Percentiles rank a stretch among this genome's conserved stretches.
These are phyloP conservation scores for Psilopogon haemacephalus DNA, from an alignment of 2,113 vertebrate species.

Conservation along the genomic window DNA sequence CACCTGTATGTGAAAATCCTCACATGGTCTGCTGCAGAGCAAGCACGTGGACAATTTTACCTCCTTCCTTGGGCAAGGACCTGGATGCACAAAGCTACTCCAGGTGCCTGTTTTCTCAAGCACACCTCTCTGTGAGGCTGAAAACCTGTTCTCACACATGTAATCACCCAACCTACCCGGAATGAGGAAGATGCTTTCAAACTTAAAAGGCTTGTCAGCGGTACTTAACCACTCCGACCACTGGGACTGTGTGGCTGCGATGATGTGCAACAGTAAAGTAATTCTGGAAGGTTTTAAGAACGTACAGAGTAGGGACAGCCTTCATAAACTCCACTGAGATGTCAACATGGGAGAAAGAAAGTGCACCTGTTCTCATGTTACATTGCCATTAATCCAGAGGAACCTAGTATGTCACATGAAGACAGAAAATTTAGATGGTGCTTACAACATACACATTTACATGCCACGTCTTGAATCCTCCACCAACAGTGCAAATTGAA, in stretches of 20 bases:
- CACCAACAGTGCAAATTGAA: not conserved
- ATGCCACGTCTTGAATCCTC: not conserved
- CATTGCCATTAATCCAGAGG: not conserved
- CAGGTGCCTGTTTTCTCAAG: not conserved
- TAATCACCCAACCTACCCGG: not conserved
- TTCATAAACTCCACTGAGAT: not conserved
- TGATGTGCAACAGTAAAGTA: not conserved
- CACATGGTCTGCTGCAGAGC: not conserved
- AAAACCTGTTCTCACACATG: not conserved
- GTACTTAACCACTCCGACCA: not conserved
- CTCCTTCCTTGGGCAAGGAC: not conserved
- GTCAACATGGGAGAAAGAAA: not conserved
- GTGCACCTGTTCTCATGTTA: not conserved
- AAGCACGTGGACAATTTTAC: not conserved
- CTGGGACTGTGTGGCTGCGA: not conserved
- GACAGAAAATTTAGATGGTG: not conserved
- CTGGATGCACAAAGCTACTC: not conserved
- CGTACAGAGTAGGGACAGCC: not conserved
- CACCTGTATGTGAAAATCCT: not conserved
- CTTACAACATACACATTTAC: not conserved
- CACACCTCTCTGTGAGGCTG: not conserved
- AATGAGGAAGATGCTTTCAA: not conserved
- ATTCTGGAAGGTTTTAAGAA: not conserved
- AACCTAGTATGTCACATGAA: not conserved
- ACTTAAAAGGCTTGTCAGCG: not conserved